phyloP scores from a whole-genome alignment of 2,888 invertebrate species.

The Drosophila trichaetosa region DNA sequence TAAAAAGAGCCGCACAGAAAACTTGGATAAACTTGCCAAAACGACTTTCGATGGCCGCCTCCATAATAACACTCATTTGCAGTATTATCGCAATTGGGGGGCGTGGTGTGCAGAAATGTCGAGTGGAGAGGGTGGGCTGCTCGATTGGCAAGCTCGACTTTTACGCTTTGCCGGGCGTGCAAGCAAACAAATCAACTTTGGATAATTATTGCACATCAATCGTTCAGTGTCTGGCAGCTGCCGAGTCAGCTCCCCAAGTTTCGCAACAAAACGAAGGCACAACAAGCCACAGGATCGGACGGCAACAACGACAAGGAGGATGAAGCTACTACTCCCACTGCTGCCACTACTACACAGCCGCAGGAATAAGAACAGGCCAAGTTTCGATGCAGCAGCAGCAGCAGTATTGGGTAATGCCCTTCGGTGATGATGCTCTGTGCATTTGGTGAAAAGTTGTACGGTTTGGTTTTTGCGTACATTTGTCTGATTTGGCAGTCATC shows the following conservation, averaged over 20 bases:
- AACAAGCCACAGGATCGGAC: slow-evolving; percentile 5
- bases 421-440: slow-evolving; percentile 63
- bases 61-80: slow-evolving; percentile 74
- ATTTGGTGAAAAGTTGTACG: slow-evolving; percentile 70
- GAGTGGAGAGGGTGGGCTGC: slow-evolving; percentile 11
- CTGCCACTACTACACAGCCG: background rate
- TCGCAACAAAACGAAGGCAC: slow-evolving; percentile 60
- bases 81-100: slow-evolving; percentile 55
- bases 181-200: slow-evolving; percentile 83
- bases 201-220: slow-evolving; percentile 83
- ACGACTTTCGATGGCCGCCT: slow-evolving; percentile 56
- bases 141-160: slow-evolving; percentile 77
- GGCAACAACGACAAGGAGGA: background rate
- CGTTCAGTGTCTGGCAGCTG: slow-evolving; percentile 64
- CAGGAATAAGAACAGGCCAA: slow-evolving; percentile 34
- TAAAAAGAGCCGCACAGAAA: slow-evolving; percentile 49
- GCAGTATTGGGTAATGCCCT: slow-evolving; percentile 39
- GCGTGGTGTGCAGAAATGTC: background rate
- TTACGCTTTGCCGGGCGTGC: slow-evolving; percentile 74
- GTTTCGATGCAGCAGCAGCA: slow-evolving; percentile 47
- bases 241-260: slow-evolving; percentile 57
- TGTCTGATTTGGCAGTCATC: slow-evolving; percentile 78
- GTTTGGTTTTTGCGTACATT: slow-evolving; percentile 76
- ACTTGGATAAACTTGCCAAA: slow-evolving; percentile 64
- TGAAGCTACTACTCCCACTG: background rate